phyloP scores from a whole-genome alignment of 2,888 invertebrate species.

The Cryptus viduatorius region DNA sequence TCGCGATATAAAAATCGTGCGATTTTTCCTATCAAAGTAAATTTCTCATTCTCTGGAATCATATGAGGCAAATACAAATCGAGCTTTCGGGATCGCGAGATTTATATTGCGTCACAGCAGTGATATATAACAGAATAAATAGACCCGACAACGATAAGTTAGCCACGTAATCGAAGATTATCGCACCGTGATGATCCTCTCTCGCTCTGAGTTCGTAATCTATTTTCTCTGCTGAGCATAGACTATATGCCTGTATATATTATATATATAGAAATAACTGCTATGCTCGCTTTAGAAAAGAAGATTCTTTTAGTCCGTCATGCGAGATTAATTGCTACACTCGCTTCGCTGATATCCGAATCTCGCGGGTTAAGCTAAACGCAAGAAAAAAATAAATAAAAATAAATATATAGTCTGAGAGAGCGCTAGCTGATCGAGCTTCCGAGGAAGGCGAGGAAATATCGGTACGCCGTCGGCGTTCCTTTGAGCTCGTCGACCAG shows the following conservation, averaged over 20 bases:
- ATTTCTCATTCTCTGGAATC: conserved; percentile 12
- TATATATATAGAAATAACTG: conserved; percentile 26
- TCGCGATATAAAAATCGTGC: neutral
- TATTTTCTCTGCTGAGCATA: conserved; percentile 23
- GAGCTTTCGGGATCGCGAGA: neutral
- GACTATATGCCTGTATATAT: neutral
- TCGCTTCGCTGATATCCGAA: conserved; percentile 66
- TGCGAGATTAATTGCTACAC: conserved; percentile 72
- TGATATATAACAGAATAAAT: conserved; percentile 38
- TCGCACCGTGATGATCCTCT: conserved; percentile 38
- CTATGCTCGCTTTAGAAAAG: neutral
- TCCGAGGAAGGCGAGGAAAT: conserved; percentile 64
- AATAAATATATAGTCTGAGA: conserved; percentile 1
- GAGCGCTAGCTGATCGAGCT: conserved; percentile 50
- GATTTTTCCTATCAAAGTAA: neutral
- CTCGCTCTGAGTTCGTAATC: neutral
- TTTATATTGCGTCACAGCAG: conserved; percentile 36
- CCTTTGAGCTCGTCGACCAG: conserved; percentile 61
- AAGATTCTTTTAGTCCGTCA: conserved; percentile 56
- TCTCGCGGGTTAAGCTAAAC: conserved; percentile 49
- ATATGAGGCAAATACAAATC: neutral
- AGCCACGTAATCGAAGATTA: conserved; percentile 57
- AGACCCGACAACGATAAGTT: conserved; percentile 49
- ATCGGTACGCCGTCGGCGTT: conserved; percentile 61
- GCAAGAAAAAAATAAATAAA: conserved; percentile 29